These are phyloP conservation scores for Petrocephalus microphthalmus DNA, from an alignment of 2,113 vertebrate species.

Conservation along the genomic window DNA sequence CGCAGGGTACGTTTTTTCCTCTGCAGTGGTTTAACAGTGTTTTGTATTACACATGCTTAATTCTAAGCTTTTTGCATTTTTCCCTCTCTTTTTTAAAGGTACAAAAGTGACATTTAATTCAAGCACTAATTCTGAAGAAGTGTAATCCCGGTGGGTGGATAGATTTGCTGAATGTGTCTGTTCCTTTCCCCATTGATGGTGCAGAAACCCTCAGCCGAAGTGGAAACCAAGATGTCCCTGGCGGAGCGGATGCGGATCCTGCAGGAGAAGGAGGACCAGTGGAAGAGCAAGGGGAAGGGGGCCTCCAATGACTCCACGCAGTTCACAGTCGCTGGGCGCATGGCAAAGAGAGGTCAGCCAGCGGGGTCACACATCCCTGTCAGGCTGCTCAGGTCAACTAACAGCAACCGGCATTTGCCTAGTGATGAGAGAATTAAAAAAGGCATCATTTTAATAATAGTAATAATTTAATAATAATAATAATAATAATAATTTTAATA, in stretches of 20 bases:
- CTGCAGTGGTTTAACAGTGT: neutral
- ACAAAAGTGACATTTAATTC: neutral
- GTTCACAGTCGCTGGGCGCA: conserved; percentile 69
- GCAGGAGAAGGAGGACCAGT: conserved; percentile 63
- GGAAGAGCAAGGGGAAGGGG: conserved; percentile 65
- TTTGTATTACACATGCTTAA: neutral
- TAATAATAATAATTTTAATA: too few relatives aligned
- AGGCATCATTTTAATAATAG: neutral
- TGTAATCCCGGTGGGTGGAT: neutral
- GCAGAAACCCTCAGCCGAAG: conserved; percentile 50
- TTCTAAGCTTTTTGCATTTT: neutral
- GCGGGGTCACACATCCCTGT: neutral
- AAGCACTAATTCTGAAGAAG: neutral
- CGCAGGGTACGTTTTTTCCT: neutral
- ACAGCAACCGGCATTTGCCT: neutral
- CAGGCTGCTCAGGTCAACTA: neutral
- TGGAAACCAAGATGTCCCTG: conserved; percentile 56
- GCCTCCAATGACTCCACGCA: conserved; percentile 66
- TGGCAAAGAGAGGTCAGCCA: conserved; percentile 63
- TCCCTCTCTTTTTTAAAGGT: neutral
- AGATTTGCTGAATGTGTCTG: neutral
- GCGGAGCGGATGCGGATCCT: conserved; percentile 63
- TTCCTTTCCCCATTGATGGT: neutral
- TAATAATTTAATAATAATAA: too few relatives aligned
- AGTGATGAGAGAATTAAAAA: neutral